These are phyloP conservation scores for Anticlea derivata DNA, from an alignment of 2,888 invertebrate species.

Conservation along the genomic window DNA sequence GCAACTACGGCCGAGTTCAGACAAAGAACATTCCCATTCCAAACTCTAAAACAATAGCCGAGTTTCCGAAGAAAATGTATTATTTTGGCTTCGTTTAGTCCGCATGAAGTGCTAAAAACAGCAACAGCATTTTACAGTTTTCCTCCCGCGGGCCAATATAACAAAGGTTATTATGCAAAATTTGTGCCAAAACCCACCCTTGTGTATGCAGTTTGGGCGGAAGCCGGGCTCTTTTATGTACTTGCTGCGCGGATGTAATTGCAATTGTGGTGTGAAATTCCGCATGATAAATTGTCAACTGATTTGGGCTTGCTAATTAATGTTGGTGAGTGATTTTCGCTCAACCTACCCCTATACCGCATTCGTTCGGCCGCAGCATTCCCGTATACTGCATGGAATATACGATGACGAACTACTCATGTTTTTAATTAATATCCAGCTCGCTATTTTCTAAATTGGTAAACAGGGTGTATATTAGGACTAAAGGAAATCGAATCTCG, in stretches of 20 bases:
- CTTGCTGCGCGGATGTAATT: conserved; percentile 58
- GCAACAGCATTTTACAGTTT: conserved; percentile 47
- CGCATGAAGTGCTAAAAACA: conserved; percentile 38
- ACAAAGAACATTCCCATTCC: conserved; percentile 19
- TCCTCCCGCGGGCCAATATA: conserved; percentile 54
- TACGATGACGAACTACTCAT: background rate
- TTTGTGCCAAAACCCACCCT: conserved; percentile 68
- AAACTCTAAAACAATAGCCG: conserved; percentile 19
- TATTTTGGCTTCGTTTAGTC: conserved; percentile 39
- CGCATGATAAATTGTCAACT: conserved; percentile 63
- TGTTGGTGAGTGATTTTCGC: conserved; percentile 49
- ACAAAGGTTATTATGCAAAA: conserved; percentile 70
- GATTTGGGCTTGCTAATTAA: conserved; percentile 62
- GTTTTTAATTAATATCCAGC: background rate
- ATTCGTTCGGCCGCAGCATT: background rate
- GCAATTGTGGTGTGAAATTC: conserved; percentile 58
- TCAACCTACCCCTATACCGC: conserved; percentile 25
- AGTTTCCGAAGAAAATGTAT: conserved; percentile 32
- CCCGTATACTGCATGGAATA: background rate
- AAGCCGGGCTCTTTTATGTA: conserved; percentile 63
- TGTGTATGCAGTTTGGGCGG: conserved; percentile 59
- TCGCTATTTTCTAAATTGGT: conserved; percentile 10
- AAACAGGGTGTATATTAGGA: too few species aligned
- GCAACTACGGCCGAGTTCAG: conserved; percentile 2
- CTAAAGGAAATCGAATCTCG: too few species aligned